Conservation (phyloP, 2,113 vertebrate species). For the Reinhardtius hippoglossoides region DNA sequence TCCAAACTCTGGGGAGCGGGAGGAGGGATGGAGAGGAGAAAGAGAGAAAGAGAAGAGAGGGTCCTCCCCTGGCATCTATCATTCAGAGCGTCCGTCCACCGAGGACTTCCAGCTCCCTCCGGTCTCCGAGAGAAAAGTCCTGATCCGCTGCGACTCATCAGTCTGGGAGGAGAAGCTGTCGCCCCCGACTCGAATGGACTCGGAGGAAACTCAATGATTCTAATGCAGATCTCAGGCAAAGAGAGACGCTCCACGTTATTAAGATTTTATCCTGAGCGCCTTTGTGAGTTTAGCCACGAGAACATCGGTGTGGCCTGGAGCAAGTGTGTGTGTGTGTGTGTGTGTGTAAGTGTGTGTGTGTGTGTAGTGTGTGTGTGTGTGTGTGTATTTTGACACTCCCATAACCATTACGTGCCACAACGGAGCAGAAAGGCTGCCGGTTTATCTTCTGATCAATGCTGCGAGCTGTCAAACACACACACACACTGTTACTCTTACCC, state of each 20-base stretch:
- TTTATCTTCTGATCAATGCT: conserved; percentile 94
- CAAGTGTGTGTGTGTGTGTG: background rate
- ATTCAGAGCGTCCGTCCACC: background rate
- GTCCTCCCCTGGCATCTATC: background rate
- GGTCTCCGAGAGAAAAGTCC: conserved; percentile 1
- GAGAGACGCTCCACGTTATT: conserved; percentile 10
- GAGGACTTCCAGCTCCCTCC: background rate
- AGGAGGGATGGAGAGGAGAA: background rate
- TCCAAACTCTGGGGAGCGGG: background rate
- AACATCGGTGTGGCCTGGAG: conserved; percentile 3
- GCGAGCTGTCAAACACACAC: conserved; percentile 80
- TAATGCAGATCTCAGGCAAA: conserved; percentile 19
- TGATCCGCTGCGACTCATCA: conserved; percentile 27
- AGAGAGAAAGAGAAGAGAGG: background rate
- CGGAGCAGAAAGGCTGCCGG: conserved; percentile 89
- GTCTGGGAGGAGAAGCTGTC: background rate
- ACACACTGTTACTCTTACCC: background rate
- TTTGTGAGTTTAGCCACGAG: conserved; percentile 28
- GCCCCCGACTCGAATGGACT: background rate
- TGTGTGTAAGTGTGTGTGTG: conserved; percentile 20
- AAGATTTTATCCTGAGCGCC: conserved; percentile 33
- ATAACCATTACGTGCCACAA: conserved; percentile 91
- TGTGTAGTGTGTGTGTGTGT: background rate
- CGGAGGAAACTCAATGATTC: conserved; percentile 7
- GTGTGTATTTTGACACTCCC: conserved; percentile 83